A percentile compares a stretch with the other conserved stretches of the same genome.
These are phyloP conservation scores for Pyrochroa serraticornis DNA, from an alignment of 2,888 invertebrate species.

Conservation along the genomic window DNA sequence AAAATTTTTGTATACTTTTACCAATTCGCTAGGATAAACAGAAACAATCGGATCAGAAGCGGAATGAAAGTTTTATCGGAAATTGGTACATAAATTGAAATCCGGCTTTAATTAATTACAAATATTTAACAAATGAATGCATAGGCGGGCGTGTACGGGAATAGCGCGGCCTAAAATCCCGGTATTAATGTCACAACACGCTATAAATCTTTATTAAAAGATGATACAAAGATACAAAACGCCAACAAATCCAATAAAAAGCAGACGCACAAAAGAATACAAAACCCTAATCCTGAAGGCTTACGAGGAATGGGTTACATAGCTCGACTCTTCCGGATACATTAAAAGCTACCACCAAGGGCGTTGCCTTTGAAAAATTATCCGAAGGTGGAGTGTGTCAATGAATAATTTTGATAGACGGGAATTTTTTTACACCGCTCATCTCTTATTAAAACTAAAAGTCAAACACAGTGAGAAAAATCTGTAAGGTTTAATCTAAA, in stretches of 20 bases:
- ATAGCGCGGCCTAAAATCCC: conserved; percentile 40
- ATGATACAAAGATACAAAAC: conserved; percentile 49
- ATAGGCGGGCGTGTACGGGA: conserved; percentile 7
- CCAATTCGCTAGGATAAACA: neutral
- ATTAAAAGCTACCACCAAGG: conserved; percentile 2
- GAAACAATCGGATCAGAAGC: neutral
- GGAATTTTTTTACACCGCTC: too few relatives aligned
- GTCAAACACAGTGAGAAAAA: too few relatives aligned
- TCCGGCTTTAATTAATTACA: conserved; percentile 16
- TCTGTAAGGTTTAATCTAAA: too few relatives aligned
- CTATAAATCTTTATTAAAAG: conserved; percentile 56
- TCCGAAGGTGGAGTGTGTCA: too few relatives aligned
- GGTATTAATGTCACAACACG: conserved; percentile 55
- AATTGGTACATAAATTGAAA: neutral
- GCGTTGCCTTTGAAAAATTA: too few relatives aligned
- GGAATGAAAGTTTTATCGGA: neutral
- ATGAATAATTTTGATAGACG: too few relatives aligned
- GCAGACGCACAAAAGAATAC: conserved; percentile 47
- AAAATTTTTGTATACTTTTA: neutral
- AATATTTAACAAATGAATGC: conserved; percentile 16
- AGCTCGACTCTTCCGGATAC: conserved; percentile 24
- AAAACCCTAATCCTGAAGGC: conserved; percentile 44
- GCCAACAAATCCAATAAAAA: conserved; percentile 53
- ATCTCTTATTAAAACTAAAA: too few relatives aligned
- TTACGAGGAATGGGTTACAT: conserved; percentile 28